Conservation (phyloP, 2,888 invertebrate genomes). For the Callyntrura sp. region DNA sequence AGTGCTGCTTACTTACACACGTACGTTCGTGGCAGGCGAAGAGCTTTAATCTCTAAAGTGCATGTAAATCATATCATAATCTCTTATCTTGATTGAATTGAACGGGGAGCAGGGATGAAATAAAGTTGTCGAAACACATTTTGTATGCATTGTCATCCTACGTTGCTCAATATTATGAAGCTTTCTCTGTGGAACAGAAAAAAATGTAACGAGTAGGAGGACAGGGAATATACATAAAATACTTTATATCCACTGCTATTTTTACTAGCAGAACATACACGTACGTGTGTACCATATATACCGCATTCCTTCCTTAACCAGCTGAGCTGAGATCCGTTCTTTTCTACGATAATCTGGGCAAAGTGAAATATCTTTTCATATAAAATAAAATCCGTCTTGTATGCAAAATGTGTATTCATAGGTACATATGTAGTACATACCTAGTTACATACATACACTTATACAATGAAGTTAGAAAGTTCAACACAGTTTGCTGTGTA, state of each 20-base stretch:
- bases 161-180: not conserved
- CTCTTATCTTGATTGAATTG: slow-evolving; percentile 78
- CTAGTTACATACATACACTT: no score
- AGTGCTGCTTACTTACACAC: no score
- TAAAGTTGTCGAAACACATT: slow-evolving; percentile 69
- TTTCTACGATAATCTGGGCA: slow-evolving; percentile 17
- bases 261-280: no score
- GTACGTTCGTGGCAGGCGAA: slow-evolving; percentile 26
- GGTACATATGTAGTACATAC: not conserved
- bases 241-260: no score
- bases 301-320: not conserved
- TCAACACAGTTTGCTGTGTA: no score
- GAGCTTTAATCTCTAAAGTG: slow-evolving; percentile 77
- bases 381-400: slow-evolving; percentile 11
- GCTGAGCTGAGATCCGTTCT: slow-evolving; percentile 22
- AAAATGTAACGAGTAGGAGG: not conserved
- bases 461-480: no score
- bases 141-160: slow-evolving; percentile 48
- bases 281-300: not conserved
- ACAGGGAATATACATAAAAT: not conserved
- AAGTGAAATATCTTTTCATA: slow-evolving; percentile 23
- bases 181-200: slow-evolving; percentile 17
- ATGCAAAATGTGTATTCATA: slow-evolving; percentile 27
- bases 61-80: slow-evolving; percentile 80
- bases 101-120: slow-evolving; percentile 54